A percentile compares a stretch with the other conserved stretches of the same genome.
phyloP scores from a whole-genome alignment of 2,113 vertebrate genomes.

The Merops nubicus region DNA sequence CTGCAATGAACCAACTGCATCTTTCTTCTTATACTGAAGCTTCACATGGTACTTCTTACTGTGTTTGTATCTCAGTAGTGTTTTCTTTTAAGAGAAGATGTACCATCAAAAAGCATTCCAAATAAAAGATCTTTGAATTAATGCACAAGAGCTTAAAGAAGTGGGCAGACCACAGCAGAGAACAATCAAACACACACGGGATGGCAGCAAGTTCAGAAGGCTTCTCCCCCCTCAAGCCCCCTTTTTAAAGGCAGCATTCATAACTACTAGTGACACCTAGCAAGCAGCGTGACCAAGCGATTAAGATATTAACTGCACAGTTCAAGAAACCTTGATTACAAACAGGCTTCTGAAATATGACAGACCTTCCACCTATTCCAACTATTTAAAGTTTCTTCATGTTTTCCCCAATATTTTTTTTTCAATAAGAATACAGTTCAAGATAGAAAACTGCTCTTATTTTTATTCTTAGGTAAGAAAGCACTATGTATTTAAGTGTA shows the following conservation, averaged over 20 bases:
- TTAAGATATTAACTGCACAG: not conserved
- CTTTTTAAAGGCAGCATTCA: not conserved
- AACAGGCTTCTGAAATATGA: not conserved
- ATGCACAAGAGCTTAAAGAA: not conserved
- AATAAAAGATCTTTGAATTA: not conserved
- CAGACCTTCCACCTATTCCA: not conserved
- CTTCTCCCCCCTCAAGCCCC: not conserved
- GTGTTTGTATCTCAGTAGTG: not conserved
- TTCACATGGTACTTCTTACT: not conserved
- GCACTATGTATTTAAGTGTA: not conserved
- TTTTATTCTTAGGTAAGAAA: conserved; percentile 11
- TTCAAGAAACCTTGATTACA: not conserved
- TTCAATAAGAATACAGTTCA: not conserved
- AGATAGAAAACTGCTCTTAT: not conserved
- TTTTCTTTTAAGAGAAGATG: not conserved
- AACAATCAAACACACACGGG: not conserved
- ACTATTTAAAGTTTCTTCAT: not conserved
- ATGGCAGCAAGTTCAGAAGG: not conserved
- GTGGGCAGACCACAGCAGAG: not conserved
- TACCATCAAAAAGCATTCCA: not conserved
- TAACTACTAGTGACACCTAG: not conserved
- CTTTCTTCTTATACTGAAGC: not conserved
- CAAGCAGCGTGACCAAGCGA: not conserved
- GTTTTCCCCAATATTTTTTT: not conserved
- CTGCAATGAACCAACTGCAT: not conserved